A percentile compares a stretch with the other conserved stretches of the same genome.
These are phyloP conservation scores for Deilephila porcellus DNA, from an alignment of 2,888 invertebrate genomes.

Conservation along the genomic window DNA sequence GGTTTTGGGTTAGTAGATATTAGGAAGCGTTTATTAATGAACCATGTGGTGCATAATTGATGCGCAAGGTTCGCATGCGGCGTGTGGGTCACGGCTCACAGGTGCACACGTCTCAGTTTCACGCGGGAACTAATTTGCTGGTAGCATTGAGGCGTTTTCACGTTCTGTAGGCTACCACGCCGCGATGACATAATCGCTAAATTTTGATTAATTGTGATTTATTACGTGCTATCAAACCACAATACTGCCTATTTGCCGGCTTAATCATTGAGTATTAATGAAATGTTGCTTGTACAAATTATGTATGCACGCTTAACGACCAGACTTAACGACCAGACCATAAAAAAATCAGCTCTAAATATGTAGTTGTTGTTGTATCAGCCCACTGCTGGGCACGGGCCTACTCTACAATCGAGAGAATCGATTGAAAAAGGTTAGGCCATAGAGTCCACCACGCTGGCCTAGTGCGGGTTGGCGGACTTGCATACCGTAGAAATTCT, in stretches of 20 bases:
- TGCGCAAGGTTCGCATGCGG: slow-evolving; percentile 52
- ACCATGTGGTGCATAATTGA: slow-evolving; percentile 54
- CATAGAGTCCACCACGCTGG: too few relatives aligned
- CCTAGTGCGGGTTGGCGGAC: too few relatives aligned
- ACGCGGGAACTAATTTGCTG: slow-evolving; percentile 64
- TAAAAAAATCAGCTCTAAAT: too few relatives aligned
- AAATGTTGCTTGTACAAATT: neutral
- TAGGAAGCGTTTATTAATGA: slow-evolving; percentile 52
- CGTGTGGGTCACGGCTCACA: slow-evolving; percentile 74
- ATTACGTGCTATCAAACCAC: slow-evolving; percentile 36
- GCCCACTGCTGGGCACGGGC: too few relatives aligned
- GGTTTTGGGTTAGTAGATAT: slow-evolving; percentile 21
- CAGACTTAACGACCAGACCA: too few relatives aligned
- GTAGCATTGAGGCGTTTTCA: slow-evolving; percentile 49
- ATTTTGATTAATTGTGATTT: slow-evolving; percentile 53
- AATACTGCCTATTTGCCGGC: neutral
- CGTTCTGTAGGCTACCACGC: slow-evolving; percentile 47
- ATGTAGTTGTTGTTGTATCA: too few relatives aligned
- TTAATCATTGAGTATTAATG: slow-evolving; percentile 34
- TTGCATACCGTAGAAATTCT: too few relatives aligned
- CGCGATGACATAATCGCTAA: slow-evolving; percentile 57
- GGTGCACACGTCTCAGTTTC: slow-evolving; percentile 55
- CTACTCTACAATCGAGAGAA: too few relatives aligned
- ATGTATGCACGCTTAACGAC: neutral
- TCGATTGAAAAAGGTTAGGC: too few relatives aligned